A percentile compares a stretch with the other conserved stretches of the same genome.
These are phyloP conservation scores for Lomographa bimaculata DNA, from an alignment of 2,888 invertebrate species.

Conservation along the genomic window DNA sequence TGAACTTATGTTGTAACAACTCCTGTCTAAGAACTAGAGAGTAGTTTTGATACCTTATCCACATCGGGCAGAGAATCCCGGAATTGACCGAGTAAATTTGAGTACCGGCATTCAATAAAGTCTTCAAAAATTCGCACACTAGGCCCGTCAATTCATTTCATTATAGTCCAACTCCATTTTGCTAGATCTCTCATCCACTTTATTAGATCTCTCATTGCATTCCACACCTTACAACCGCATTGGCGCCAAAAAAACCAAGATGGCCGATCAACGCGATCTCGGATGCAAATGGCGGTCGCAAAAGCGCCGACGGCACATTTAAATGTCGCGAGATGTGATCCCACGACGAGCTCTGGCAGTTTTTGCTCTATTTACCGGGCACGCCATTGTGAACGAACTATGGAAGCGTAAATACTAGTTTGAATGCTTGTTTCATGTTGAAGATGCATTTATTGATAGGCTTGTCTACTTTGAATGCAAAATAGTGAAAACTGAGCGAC, in stretches of 20 bases:
- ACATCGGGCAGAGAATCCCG: no score
- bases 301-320: constrained; percentile 77
- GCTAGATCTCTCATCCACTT: no score
- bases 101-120: no score
- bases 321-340: constrained; percentile 63
- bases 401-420: constrained; percentile 41
- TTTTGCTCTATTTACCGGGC: constrained; percentile 74
- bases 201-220: no score
- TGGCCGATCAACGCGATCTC: constrained; percentile 73
- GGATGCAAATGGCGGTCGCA: constrained; percentile 74
- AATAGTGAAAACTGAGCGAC: constrained; percentile 18
- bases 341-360: constrained; percentile 44
- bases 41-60: no score
- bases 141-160: no score
- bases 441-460: constrained; percentile 22
- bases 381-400: constrained; percentile 47
- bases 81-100: no score
- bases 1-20: no score
- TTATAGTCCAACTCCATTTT: no score
- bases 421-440: constrained; percentile 23
- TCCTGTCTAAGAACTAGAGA: no score
- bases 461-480: constrained; percentile 10
- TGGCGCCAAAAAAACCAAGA: constrained; percentile 66
- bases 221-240: constrained; percentile 36
- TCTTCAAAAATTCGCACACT: no score